Evolutionary conservation across 2,888 invertebrate species (phyloP).

Genomic region (Colletes collaris): DNA sequence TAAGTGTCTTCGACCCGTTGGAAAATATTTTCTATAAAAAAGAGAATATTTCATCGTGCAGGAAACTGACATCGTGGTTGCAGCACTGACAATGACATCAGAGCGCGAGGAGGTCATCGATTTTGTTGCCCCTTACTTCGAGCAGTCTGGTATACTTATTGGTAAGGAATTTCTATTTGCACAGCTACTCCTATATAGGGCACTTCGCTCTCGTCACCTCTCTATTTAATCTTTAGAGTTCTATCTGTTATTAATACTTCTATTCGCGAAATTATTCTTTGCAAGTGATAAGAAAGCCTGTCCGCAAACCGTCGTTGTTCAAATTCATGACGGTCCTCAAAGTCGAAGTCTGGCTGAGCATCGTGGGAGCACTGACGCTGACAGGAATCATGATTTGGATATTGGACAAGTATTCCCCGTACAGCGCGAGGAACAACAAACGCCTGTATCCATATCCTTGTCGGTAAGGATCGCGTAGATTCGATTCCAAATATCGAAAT

Average conservation of each 20-base stretch:
- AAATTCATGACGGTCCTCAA: constrained; percentile 97
- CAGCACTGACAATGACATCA: constrained; percentile 94
- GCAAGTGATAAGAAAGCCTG: constrained; percentile 92
- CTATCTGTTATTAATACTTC: too few species aligned
- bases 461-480: constrained; percentile 82
- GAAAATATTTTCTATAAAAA: background rate
- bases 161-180: constrained; percentile 83
- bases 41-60: constrained; percentile 77
- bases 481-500: too few species aligned
- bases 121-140: constrained; percentile 95
- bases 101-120: constrained; percentile 95
- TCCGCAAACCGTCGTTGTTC: constrained; percentile 92
- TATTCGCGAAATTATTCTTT: constrained; percentile 9
- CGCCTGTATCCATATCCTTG: constrained; percentile 91
- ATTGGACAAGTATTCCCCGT: constrained; percentile 94
- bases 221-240: background rate
- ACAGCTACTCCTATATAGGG: background rate
- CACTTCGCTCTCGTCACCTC: too few species aligned
- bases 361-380: constrained; percentile 91
- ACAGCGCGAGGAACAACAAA: constrained; percentile 93
- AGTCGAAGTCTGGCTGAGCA: constrained; percentile 94
- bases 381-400: constrained; percentile 95
- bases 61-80: constrained; percentile 93
- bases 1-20: constrained; percentile 79
- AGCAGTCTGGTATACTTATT: constrained; percentile 95